These are phyloP conservation scores for Lampropteryx suffumata DNA, from an alignment of 2,888 invertebrate species.

Conservation along the genomic window DNA sequence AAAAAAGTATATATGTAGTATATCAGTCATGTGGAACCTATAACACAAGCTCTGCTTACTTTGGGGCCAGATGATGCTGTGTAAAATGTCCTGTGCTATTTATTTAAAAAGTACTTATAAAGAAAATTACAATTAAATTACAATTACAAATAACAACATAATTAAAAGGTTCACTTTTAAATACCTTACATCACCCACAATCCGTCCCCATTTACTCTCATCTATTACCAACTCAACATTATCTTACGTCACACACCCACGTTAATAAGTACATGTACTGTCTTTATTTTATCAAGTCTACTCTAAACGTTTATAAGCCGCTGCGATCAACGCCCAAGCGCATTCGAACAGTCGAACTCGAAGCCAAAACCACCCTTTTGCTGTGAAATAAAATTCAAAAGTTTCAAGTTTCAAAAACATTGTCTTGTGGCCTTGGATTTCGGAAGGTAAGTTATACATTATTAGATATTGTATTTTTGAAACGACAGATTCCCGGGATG, in stretches of 20 bases:
- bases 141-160: too few relatives aligned
- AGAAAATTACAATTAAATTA: too few relatives aligned
- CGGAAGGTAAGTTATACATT: conserved; percentile 16
- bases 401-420: conserved; percentile 18
- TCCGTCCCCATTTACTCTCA: neutral
- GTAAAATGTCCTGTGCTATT: too few relatives aligned
- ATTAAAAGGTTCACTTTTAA: neutral
- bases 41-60: too few relatives aligned
- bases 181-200: neutral
- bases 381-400: conserved; percentile 13
- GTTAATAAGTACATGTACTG: conserved; percentile 22
- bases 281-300: conserved; percentile 50
- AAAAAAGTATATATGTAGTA: too few relatives aligned
- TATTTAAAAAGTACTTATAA: too few relatives aligned
- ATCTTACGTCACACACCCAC: conserved; percentile 55
- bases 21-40: too few relatives aligned
- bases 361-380: conserved; percentile 16
- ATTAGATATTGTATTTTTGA: neutral
- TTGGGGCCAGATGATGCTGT: too few relatives aligned
- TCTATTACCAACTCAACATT: neutral
- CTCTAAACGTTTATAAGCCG: conserved; percentile 68
- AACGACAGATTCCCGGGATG: too few relatives aligned
- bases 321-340: conserved; percentile 62
- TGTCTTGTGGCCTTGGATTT: conserved; percentile 21
- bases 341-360: conserved; percentile 47